Conservation (phyloP, 2,888 invertebrate genomes). For the Polydrusus cervinus region DNA sequence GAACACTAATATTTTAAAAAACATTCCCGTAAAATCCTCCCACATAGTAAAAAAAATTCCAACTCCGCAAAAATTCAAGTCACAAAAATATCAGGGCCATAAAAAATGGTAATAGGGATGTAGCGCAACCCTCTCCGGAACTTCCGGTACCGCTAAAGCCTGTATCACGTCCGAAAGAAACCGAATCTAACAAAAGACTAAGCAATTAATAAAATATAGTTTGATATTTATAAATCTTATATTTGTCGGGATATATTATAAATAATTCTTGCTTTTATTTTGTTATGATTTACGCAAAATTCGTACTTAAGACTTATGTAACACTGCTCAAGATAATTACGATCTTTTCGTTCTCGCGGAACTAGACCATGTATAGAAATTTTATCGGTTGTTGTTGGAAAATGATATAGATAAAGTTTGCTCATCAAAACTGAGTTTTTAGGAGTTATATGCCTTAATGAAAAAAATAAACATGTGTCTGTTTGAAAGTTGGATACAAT, state of each 20-base stretch:
- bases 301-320: slow-evolving; percentile 54
- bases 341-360: no score
- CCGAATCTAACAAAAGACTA: slow-evolving; percentile 65
- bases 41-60: no score
- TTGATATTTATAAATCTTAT: slow-evolving; percentile 70
- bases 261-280: slow-evolving; percentile 67
- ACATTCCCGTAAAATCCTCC: no score
- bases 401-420: no score
- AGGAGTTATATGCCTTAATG: no score
- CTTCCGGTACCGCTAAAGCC: slow-evolving; percentile 4
- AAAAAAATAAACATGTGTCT: no score
- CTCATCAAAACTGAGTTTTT: no score
- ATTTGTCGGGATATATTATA: slow-evolving; percentile 61
- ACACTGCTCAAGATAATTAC: no score
- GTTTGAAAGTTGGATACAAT: no score
- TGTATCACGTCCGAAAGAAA: slow-evolving; percentile 28
- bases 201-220: slow-evolving; percentile 67
- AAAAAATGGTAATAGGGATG: slow-evolving; percentile 8
- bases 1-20: no score
- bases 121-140: slow-evolving; percentile 1
- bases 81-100: background rate
- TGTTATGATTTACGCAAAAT: slow-evolving; percentile 66
- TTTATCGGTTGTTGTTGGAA: no score
- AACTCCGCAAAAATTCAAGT: background rate
- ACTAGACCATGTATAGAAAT: no score